phyloP scores from a whole-genome alignment of 2,113 vertebrate species.

The Conger conger region DNA sequence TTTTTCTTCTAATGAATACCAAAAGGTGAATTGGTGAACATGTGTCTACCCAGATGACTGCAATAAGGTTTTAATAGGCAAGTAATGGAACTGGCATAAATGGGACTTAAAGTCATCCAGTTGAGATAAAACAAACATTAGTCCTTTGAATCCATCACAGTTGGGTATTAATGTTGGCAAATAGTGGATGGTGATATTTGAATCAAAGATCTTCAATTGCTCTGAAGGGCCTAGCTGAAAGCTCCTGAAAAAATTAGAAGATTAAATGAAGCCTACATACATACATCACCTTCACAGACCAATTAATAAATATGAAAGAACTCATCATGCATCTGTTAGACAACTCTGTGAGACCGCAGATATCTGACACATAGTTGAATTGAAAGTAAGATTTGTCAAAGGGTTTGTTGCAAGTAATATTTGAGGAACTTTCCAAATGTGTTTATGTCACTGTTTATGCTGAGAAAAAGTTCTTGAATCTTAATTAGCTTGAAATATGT shows the following conservation, averaged over 20 bases:
- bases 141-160: conserved; percentile 57
- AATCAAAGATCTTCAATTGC: conserved; percentile 58
- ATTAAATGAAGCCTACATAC: conserved; percentile 59
- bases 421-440: neutral
- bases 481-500: neutral
- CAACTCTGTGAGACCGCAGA: conserved; percentile 39
- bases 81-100: conserved; percentile 67
- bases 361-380: conserved; percentile 43
- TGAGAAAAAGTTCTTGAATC: conserved; percentile 22
- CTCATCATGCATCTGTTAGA: conserved; percentile 39
- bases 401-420: conserved; percentile 6
- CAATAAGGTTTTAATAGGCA: conserved; percentile 60
- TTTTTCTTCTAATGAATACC: conserved; percentile 72
- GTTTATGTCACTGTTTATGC: conserved; percentile 25
- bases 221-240: conserved; percentile 54
- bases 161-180: conserved; percentile 69
- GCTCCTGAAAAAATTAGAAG: conserved; percentile 61
- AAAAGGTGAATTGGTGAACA: conserved; percentile 65
- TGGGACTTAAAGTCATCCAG: conserved; percentile 58
- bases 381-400: conserved; percentile 53
- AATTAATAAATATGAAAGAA: conserved; percentile 40
- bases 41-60: conserved; percentile 60
- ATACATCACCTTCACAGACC: conserved; percentile 37
- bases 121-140: conserved; percentile 56
- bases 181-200: conserved; percentile 67